These are phyloP conservation scores for Leistus spinibarbis DNA, from an alignment of 2,888 invertebrate species.

Conservation along the genomic window DNA sequence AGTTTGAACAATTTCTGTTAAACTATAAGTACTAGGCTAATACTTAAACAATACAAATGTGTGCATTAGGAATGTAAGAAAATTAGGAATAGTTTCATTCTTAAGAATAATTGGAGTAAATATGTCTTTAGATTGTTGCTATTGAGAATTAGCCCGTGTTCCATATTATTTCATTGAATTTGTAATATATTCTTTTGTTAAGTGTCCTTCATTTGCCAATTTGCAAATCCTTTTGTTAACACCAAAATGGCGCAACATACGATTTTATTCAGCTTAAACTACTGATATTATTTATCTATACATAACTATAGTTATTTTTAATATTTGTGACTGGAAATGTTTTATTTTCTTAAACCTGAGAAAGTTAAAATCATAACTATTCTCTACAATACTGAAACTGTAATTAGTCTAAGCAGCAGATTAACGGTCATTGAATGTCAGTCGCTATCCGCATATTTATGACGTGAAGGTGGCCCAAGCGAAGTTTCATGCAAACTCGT, in stretches of 20 bases:
- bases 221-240: conserved; percentile 32
- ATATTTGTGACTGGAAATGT: conserved; percentile 24
- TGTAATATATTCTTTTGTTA: conserved; percentile 15
- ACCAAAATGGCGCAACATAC: conserved; percentile 12
- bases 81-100: neutral
- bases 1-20: neutral
- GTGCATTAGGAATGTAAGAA: neutral
- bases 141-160: neutral
- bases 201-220: conserved; percentile 23
- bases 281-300: conserved; percentile 11
- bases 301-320: conserved; percentile 8
- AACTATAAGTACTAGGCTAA: neutral
- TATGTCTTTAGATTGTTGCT: neutral
- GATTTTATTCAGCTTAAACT: conserved; percentile 1
- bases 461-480: conserved; percentile 12
- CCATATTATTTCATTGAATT: neutral
- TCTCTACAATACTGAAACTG: conserved; percentile 10
- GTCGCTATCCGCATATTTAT: conserved; percentile 31
- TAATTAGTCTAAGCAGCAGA: conserved; percentile 2
- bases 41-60: neutral
- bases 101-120: neutral
- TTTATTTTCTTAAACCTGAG: conserved; percentile 25
- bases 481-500: conserved; percentile 26
- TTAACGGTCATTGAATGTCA: conserved; percentile 7
- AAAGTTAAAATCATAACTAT: conserved; percentile 21